Conservation (phyloP, 2,888 invertebrate species). For the Dusona sp. region DNA sequence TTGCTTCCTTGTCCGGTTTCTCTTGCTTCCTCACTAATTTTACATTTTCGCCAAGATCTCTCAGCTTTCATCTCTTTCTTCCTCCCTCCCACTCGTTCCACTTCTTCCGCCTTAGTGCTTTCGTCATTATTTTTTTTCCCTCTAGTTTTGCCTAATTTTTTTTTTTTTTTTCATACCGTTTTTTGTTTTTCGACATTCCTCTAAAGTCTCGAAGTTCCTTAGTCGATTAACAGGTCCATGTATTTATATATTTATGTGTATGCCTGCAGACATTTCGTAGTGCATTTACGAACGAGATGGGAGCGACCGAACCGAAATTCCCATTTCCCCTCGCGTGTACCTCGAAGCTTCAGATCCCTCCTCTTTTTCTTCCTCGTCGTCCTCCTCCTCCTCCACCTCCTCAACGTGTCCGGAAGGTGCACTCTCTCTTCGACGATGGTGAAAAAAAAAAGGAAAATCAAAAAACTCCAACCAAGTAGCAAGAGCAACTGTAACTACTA, state of each 20-base stretch:
- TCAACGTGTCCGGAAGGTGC: constrained; percentile 55
- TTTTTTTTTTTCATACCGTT: not conserved
- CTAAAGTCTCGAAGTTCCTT: not conserved
- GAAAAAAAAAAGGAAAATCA: constrained; percentile 37
- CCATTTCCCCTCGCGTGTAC: constrained; percentile 26
- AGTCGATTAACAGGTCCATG: not conserved
- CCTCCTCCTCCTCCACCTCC: not conserved
- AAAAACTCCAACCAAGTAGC: constrained; percentile 53
- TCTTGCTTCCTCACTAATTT: constrained; percentile 43
- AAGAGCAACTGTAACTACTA: constrained; percentile 15
- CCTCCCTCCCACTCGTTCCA: not conserved
- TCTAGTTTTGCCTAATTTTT: not conserved
- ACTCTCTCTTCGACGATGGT: constrained; percentile 45
- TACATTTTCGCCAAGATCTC: constrained; percentile 26
- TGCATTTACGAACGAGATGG: constrained; percentile 35
- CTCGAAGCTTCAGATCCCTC: constrained; percentile 22
- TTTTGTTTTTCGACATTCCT: constrained; percentile 12
- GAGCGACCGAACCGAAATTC: constrained; percentile 5
- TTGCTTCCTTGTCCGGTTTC: constrained; percentile 23
- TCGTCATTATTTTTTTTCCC: not conserved
- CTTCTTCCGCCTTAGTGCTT: not conserved
- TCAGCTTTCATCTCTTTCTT: constrained; percentile 1
- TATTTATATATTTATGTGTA: not conserved
- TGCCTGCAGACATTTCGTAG: constrained; percentile 23
- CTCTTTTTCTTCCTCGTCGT: not conserved